phyloP scores from a whole-genome alignment of 2,797 vertebrate genomes.

The Cephalopachus bancanus region DNA sequence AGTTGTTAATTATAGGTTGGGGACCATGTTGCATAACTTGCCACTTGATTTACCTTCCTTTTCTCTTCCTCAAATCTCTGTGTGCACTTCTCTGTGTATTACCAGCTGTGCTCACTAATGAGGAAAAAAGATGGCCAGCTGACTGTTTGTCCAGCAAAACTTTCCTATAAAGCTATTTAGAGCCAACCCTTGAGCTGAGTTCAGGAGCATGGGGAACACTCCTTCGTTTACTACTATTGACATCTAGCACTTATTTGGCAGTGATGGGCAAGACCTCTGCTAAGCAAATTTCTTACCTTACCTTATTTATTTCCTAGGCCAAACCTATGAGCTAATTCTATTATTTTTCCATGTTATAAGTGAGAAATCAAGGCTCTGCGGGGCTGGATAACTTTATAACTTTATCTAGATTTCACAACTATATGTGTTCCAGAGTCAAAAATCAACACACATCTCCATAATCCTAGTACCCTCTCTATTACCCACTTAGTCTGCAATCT shows the following conservation, averaged over 20 bases:
- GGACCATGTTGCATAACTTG: neutral
- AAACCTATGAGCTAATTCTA: neutral
- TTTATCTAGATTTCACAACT: neutral
- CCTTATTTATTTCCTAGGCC: neutral
- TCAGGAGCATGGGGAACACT: neutral
- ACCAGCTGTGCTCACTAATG: neutral
- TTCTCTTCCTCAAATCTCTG: neutral
- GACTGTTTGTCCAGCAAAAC: neutral
- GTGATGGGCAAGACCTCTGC: neutral
- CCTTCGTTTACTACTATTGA: neutral
- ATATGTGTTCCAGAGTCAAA: neutral
- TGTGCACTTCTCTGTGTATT: too few relatives aligned
- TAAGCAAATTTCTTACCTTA: neutral
- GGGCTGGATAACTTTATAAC: neutral
- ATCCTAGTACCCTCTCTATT: neutral
- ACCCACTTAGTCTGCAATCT: neutral
- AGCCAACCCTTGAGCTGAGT: neutral
- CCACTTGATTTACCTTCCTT: neutral
- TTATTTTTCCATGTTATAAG: too few relatives aligned
- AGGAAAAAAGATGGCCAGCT: neutral
- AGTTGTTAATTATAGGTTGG: neutral
- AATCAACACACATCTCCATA: neutral
- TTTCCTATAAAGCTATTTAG: neutral
- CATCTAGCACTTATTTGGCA: neutral
- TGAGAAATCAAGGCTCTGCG: neutral